Evolutionary conservation across 2,797 vertebrate genomes (phyloP).

Genomic region (Adrianichthys oophorus): DNA sequence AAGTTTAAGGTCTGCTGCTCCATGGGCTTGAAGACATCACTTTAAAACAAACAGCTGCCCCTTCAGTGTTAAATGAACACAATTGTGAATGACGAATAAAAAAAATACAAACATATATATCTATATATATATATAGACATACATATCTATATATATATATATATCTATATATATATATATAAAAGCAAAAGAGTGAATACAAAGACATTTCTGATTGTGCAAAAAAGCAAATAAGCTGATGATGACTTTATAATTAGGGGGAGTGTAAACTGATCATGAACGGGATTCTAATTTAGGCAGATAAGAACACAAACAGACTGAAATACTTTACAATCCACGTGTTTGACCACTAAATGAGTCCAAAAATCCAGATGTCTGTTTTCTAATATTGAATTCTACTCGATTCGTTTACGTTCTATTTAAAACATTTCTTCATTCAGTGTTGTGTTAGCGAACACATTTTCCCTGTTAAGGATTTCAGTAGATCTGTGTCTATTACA

Average conservation of each 20-base stretch:
- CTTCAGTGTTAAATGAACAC: neutral
- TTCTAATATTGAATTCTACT: conserved; percentile 7
- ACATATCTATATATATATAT: too few relatives aligned
- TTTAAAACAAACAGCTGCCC: neutral
- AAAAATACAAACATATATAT: too few relatives aligned
- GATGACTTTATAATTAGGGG: conserved; percentile 4
- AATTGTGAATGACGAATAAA: too few relatives aligned
- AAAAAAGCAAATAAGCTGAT: conserved; percentile 8
- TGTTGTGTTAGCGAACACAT: conserved; percentile 8
- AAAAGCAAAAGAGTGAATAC: neutral
- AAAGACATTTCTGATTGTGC: neutral
- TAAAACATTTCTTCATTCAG: conserved; percentile 43
- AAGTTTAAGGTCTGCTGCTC: neutral
- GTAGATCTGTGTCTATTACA: conserved; percentile 9
- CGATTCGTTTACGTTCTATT: neutral
- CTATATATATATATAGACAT: too few relatives aligned
- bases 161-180: too few relatives aligned
- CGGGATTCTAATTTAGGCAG: conserved; percentile 15
- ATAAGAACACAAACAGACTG: neutral
- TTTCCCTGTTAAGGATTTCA: conserved; percentile 34
- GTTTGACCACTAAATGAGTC: too few relatives aligned
- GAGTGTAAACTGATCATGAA: conserved; percentile 18
- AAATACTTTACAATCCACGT: neutral
- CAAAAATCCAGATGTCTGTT: neutral
- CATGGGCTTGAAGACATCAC: neutral